A percentile compares a stretch with the other conserved stretches of the same genome.
phyloP scores from a whole-genome alignment of 2,113 vertebrate genomes.

The Tor tambroides region DNA sequence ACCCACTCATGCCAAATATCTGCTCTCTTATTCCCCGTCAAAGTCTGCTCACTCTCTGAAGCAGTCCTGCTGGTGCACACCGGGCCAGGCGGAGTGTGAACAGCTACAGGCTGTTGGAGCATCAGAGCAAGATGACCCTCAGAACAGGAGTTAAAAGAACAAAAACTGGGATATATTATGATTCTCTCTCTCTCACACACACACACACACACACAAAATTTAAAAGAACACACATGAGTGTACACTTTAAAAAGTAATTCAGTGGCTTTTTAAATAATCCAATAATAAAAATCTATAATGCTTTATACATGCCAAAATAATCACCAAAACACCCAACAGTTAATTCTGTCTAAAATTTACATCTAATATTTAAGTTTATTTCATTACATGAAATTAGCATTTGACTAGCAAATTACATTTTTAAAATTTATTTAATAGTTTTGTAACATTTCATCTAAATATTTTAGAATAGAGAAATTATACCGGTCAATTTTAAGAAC shows the following conservation, averaged over 20 bases:
- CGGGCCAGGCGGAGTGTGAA: slow-evolving; percentile 30
- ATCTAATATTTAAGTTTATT: not conserved
- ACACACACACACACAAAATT: not conserved
- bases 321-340: not conserved
- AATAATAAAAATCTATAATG: not conserved
- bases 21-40: slow-evolving; percentile 41
- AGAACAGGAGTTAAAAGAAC: slow-evolving; percentile 21
- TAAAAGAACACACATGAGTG: not conserved
- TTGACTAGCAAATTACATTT: no score
- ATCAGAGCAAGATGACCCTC: slow-evolving; percentile 38
- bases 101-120: slow-evolving; percentile 35
- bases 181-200: not conserved
- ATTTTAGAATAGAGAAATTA: no score
- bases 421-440: no score
- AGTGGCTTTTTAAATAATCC: not conserved
- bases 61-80: slow-evolving; percentile 34
- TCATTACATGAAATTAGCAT: no score
- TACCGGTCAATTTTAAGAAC: no score
- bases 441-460: no score
- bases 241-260: not conserved
- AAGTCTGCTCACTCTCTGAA: slow-evolving; percentile 25
- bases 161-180: not conserved
- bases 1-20: slow-evolving; percentile 34
- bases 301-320: not conserved
- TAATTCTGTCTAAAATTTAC: not conserved